Evolutionary conservation across 2,888 invertebrate genomes (phyloP).

Genomic region (Mycalesis mineus): DNA sequence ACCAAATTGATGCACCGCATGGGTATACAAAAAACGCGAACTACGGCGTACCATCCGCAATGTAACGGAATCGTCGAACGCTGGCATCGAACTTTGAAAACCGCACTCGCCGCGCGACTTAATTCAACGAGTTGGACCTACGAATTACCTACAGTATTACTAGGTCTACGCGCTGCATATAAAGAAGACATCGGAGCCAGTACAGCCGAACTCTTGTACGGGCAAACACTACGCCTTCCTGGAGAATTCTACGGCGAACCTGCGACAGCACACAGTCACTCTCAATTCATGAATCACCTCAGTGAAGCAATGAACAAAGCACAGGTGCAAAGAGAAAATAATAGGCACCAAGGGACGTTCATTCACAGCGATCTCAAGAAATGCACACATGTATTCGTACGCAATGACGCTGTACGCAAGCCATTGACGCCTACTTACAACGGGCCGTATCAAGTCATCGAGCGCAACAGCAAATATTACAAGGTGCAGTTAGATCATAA

Average conservation of each 20-base stretch:
- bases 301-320: too few relatives aligned
- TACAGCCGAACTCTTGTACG: not conserved
- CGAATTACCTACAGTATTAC: conserved; percentile 14
- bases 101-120: conserved; percentile 10
- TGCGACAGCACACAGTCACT: too few relatives aligned
- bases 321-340: too few relatives aligned
- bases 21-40: conserved; percentile 2
- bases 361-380: conserved; percentile 2
- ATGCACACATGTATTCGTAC: conserved; percentile 12
- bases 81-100: conserved; percentile 4
- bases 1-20: not conserved
- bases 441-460: conserved; percentile 17
- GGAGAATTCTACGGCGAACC: too few relatives aligned
- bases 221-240: too few relatives aligned
- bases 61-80: conserved; percentile 13
- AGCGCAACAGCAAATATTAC: not conserved
- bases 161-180: conserved; percentile 17
- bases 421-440: conserved; percentile 14
- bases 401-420: conserved; percentile 14
- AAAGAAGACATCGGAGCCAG: too few relatives aligned
- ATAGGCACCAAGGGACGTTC: too few relatives aligned
- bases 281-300: too few relatives aligned
- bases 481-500: not conserved
- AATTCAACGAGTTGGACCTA: conserved; percentile 4
- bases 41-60: conserved; percentile 18